Conservation (phyloP, 2,113 vertebrate species). For the Protobothrops mucrosquamatus region DNA sequence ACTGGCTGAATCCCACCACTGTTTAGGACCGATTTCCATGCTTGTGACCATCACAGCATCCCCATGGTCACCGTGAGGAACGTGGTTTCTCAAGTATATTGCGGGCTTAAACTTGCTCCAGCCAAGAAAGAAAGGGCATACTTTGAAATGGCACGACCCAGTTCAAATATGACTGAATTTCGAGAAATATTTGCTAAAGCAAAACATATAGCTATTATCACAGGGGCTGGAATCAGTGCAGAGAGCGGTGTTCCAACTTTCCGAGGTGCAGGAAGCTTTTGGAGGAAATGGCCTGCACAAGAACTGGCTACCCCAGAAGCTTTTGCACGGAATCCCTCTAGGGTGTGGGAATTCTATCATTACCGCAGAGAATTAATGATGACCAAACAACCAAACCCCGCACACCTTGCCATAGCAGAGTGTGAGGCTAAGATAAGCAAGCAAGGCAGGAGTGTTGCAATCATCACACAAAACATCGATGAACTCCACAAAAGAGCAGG, state of each 20-base stretch:
- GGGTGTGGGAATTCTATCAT: constrained; percentile 97
- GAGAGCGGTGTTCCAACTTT: constrained; percentile 94
- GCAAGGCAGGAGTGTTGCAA: constrained; percentile 82
- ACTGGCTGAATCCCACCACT: no score
- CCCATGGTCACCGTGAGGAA: constrained; percentile 3
- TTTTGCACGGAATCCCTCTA: constrained; percentile 86
- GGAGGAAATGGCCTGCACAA: constrained; percentile 89
- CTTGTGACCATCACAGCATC: no score
- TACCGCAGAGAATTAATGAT: constrained; percentile 85
- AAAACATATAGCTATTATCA: constrained; percentile 89
- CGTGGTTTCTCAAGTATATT: constrained; percentile 46
- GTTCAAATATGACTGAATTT: constrained; percentile 85
- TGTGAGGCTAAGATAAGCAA: constrained; percentile 83
- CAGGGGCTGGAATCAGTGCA: constrained; percentile 88
- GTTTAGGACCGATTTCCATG: no score
- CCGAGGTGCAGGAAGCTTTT: constrained; percentile 85
- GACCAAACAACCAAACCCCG: constrained; percentile 79
- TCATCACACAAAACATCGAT: constrained; percentile 95
- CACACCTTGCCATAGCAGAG: constrained; percentile 85
- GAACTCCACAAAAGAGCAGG: constrained; percentile 90
- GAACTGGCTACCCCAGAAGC: constrained; percentile 88
- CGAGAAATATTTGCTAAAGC: constrained; percentile 86
- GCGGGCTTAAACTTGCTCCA: constrained; percentile 42
- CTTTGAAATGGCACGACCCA: constrained; percentile 71
- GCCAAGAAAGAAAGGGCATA: constrained; percentile 38